Conservation (phyloP, 2,888 invertebrate species). For the Phyllotreta cruciferae region DNA sequence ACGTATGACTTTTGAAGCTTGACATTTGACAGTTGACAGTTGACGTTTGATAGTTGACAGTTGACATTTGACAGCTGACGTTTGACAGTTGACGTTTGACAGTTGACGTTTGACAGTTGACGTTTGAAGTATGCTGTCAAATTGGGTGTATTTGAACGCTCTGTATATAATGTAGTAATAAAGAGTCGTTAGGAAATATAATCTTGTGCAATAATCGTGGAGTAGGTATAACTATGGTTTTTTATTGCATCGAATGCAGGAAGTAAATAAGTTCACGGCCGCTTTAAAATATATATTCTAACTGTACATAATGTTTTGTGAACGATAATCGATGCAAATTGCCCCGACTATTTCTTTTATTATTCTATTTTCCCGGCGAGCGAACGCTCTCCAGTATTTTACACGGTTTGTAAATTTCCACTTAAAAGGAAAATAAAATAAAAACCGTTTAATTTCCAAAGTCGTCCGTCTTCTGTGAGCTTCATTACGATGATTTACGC, state of each 20-base stretch:
- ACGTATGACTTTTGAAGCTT: no score
- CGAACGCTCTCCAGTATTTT: no score
- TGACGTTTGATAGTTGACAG: no score
- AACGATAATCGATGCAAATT: conserved; percentile 21
- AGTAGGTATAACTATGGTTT: conserved; percentile 18
- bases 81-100: no score
- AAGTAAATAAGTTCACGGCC: conserved; percentile 24
- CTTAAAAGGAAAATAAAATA: no score
- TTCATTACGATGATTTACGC: conserved; percentile 29
- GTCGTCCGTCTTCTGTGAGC: neutral
- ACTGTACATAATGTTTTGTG: conserved; percentile 18
- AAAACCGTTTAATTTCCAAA: no score
- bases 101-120: no score
- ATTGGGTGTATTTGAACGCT: neutral
- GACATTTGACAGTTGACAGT: no score
- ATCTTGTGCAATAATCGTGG: conserved; percentile 13
- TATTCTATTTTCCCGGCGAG: no score
- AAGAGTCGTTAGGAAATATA: conserved; percentile 16
- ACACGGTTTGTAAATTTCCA: no score
- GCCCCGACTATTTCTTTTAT: neutral
- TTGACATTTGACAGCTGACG: no score
- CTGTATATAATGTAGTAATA: conserved; percentile 1
- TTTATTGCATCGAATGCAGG: conserved; percentile 18
- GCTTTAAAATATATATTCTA: conserved; percentile 8
- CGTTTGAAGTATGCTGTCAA: no score